phyloP scores from a whole-genome alignment of 2,113 vertebrate genomes.

The Furnarius figulus region DNA sequence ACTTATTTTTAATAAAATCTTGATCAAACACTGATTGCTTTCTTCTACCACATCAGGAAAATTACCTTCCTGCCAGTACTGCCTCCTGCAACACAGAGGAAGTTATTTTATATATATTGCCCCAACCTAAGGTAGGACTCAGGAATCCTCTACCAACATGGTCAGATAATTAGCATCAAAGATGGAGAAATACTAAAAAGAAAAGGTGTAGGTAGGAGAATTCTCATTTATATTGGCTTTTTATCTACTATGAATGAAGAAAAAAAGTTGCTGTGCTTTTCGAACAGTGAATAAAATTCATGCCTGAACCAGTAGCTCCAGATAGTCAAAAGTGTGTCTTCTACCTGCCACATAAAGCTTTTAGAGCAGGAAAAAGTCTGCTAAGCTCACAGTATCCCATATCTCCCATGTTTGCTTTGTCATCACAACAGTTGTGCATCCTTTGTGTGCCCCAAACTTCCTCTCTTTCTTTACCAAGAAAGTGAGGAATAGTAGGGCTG shows the following conservation, averaged over 20 bases:
- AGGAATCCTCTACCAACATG: not conserved
- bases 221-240: not conserved
- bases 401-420: not conserved
- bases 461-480: not conserved
- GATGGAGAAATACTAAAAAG: not conserved
- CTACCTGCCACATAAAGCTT: not conserved
- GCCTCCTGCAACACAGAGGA: not conserved
- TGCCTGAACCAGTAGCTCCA: not conserved
- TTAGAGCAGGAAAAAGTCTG: not conserved
- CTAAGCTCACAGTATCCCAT: not conserved
- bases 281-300: not conserved
- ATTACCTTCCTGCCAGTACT: not conserved
- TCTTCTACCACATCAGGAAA: not conserved
- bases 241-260: not conserved
- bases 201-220: rapidly evolving
- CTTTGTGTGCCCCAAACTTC: not conserved
- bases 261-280: not conserved
- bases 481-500: not conserved
- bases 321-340: not conserved
- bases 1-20: not conserved
- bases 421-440: not conserved
- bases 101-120: not conserved
- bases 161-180: not conserved
- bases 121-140: not conserved
- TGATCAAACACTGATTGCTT: not conserved